These are phyloP conservation scores for Thereuonema tuberculata DNA, from an alignment of 1,140 invertebrate species.

Conservation along the genomic window DNA sequence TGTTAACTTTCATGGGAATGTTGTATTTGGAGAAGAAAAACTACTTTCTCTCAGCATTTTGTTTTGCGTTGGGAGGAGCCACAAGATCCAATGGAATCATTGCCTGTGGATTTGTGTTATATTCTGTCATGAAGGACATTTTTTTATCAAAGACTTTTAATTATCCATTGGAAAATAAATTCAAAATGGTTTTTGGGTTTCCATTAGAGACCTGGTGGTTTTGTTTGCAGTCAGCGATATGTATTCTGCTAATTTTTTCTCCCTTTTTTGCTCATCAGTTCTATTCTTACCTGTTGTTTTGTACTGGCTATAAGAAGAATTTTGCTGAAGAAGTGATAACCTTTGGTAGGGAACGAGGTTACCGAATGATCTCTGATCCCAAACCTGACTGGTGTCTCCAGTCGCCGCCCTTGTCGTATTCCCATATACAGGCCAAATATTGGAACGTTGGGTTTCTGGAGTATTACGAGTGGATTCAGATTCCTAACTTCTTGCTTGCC, in stretches of 20 bases:
- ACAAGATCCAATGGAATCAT: conserved; percentile 76
- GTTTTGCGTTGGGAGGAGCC: conserved; percentile 42
- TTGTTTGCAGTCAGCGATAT: conserved; percentile 14
- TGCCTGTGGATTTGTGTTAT: conserved; percentile 68
- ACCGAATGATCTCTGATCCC: conserved; percentile 35
- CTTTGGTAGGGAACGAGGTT: conserved; percentile 18
- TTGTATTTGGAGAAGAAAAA: conserved; percentile 41
- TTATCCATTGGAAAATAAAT: conserved; percentile 19
- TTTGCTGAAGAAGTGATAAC: conserved; percentile 23
- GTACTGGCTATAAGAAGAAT: conserved; percentile 17
- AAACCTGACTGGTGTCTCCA: conserved; percentile 55
- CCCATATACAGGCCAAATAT: conserved; percentile 71
- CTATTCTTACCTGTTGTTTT: conserved; percentile 52
- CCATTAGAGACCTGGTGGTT: conserved; percentile 1
- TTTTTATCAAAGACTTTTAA: too few species aligned
- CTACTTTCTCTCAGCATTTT: conserved; percentile 16
- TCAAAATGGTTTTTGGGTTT: conserved; percentile 18
- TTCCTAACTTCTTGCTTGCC: conserved; percentile 85
- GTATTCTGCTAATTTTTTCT: conserved; percentile 26
- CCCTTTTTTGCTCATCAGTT: conserved; percentile 59
- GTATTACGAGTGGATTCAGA: conserved; percentile 79
- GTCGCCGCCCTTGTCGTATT: conserved; percentile 63
- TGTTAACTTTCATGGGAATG: conserved; percentile 63
- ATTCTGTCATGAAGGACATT: conserved; percentile 43
- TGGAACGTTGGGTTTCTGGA: conserved; percentile 85